Base-by-base conservation (phyloP, 2,797 vertebrate species). In the Hydrolagus colliei region DNA sequence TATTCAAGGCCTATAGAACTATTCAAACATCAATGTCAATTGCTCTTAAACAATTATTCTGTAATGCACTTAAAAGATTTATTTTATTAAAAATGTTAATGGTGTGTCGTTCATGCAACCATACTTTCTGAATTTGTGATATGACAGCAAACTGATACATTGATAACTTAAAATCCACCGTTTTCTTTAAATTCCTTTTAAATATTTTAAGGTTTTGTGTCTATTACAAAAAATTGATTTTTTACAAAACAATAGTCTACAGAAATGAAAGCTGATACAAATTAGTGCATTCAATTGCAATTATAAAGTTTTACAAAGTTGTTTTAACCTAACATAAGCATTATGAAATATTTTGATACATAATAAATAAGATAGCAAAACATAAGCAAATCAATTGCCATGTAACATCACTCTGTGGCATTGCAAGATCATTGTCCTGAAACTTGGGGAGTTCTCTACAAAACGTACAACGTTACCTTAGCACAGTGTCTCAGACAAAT, bases 401-500 rank as follows among this genome's bases (percentile, higher is more conserved):
- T 88, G 89, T 10, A 88, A 89, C 87, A 80, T 90, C 88, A 90
- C 88, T 88, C 89, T 89, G 87, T 59, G 87, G 87, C 85, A 86
- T 86, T 89, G 89, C 88, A 88, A 89, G 89, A 89, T 89, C 86
- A 87, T 71, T 85, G 82, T 76, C 32, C 89, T 68, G 72, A 89
- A 78, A 90, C 90, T 87, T 89, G 89, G 89, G 89, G 89, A 89
- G 74, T 82, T 89, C 87, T 90, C 86, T 87, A 90, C 0, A 63
- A 88, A 80, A 90, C 9, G 80, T 85, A 90, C 79, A 86, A 65
- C 89, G 89, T 87, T 86, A 88, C 72, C 88, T 92, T 89, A 93
- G 91, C 92, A 93, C 92, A 93, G 91, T 92, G 90, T 88, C 92
- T 90, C 84, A 87, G 90, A 92, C 91, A 41, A 84, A 84, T 71